Evolutionary conservation across 2,888 invertebrate genomes (phyloP).

Genomic region (Drosophila paracracens): DNA sequence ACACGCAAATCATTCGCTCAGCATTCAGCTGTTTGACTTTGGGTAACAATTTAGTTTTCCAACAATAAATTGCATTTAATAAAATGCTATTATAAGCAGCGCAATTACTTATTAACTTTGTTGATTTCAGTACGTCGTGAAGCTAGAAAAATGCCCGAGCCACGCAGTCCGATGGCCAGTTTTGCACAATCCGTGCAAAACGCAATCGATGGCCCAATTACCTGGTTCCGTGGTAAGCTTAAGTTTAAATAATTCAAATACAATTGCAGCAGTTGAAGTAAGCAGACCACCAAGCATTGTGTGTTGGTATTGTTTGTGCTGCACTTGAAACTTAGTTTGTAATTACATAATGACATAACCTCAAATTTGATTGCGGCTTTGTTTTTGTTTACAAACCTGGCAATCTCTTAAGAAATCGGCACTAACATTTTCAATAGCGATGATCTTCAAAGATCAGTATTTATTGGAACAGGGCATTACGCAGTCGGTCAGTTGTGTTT

Average conservation of each 20-base stretch:
- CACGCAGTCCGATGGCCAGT: conserved; percentile 83
- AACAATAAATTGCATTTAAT: background rate
- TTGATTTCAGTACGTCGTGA: conserved; percentile 39
- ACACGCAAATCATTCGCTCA: conserved; percentile 6
- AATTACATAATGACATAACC: conserved; percentile 85
- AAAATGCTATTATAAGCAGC: background rate
- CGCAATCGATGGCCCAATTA: conserved; percentile 89
- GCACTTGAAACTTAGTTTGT: conserved; percentile 21
- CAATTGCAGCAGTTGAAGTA: background rate
- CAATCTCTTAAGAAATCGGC: no score
- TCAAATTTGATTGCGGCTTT: conserved; percentile 58
- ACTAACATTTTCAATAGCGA: no score
- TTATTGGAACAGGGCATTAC: background rate
- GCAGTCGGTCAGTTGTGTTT: background rate
- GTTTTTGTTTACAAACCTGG: conserved; percentile 43
- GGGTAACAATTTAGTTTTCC: conserved; percentile 40
- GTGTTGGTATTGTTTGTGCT: background rate
- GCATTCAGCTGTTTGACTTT: conserved; percentile 55
- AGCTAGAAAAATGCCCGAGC: conserved; percentile 80
- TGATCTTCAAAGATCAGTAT: no score
- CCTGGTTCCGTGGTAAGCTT: conserved; percentile 90
- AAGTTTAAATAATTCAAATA: background rate
- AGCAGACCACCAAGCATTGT: background rate
- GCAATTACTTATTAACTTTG: background rate
- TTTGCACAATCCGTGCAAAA: conserved; percentile 87